Evolutionary conservation across 1,140 invertebrate genomes (phyloP).

Genomic region (Nasonia giraulti): DNA sequence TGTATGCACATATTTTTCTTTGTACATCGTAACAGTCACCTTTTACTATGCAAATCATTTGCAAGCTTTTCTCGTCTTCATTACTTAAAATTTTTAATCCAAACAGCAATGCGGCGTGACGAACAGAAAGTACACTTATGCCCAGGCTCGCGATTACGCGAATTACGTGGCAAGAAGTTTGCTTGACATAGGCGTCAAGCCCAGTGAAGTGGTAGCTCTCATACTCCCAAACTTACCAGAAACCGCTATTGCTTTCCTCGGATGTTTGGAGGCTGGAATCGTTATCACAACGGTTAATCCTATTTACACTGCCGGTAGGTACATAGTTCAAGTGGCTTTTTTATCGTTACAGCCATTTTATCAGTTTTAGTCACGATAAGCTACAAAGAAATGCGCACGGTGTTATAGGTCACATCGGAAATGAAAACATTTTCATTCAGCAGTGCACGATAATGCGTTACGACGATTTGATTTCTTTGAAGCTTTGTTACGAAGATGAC

Average conservation of each 20-base stretch:
- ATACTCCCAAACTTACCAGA: constrained; percentile 87
- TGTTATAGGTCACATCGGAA: too few relatives aligned
- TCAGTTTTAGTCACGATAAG: neutral
- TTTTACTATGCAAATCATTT: too few relatives aligned
- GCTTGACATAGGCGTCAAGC: constrained; percentile 78
- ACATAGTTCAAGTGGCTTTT: constrained; percentile 22
- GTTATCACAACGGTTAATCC: constrained; percentile 87
- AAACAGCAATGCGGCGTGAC: constrained; percentile 82
- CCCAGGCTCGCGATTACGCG: constrained; percentile 78
- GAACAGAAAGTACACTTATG: constrained; percentile 82
- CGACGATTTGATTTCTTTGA: neutral
- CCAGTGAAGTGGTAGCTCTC: constrained; percentile 83
- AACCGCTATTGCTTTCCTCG: constrained; percentile 80
- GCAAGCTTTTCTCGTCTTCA: too few relatives aligned
- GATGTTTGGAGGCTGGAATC: constrained; percentile 81
- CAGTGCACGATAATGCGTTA: neutral
- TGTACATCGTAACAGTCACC: too few relatives aligned
- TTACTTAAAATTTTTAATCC: too few relatives aligned
- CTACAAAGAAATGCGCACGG: neutral
- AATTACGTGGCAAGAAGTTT: constrained; percentile 82
- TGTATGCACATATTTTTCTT: too few relatives aligned
- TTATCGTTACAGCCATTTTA: neutral
- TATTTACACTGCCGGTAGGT: constrained; percentile 84
- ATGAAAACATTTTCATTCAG: neutral
- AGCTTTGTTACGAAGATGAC: neutral